Base-by-base conservation (phyloP, 2,888 invertebrate genomes). In the Papilio demoleus region DNA sequence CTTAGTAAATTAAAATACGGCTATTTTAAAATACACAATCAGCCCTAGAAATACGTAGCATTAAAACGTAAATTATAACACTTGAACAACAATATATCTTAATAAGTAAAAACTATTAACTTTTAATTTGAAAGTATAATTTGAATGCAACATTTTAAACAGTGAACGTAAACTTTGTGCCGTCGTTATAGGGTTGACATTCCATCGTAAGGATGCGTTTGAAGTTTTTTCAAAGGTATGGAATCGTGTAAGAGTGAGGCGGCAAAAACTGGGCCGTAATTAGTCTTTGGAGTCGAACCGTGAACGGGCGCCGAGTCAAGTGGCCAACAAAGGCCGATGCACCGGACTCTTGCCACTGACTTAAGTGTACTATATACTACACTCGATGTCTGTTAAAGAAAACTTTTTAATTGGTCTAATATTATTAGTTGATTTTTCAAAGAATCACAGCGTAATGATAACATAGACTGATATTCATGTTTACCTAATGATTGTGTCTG, bases 181-280 rank as follows among this genome's bases (percentile, higher is more conserved):
- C 67, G 68, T 73, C 73, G 78, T 78, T 79, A 81, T 79, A 78
- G 76, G 14, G 80, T 77, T 80, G 73, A 74, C 75, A 77, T 77
- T 78, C 75, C 71, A 78, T 76, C 72, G 47, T 22, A 24, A 24
- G 24, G 31, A 61, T 34, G 12, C 17, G 40, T 24, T 40, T 19
- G 36, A 77, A 80, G 75, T 79, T 82, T 53, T 82, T 81, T 77
- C 77, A 74, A 75, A 68, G 75, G 80, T 82, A 76, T 79, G 81
- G 81, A 80, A 85, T 81, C 82, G 85, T 81, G 82, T 83, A 80
- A 83, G 78, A 80, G 82, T 71, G 79, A 81, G 81, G 81, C 80
- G 82, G 85, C 86, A 87, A 87, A 88, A 87, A 88, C 84, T 84
- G 81, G 76, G 82, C 75, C 78, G 86, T 90, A 90, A 90, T 90